A percentile compares a stretch with the other conserved stretches of the same genome.
Evolutionary conservation across 2,888 invertebrate species (phyloP).

Genomic region (Himalopsyche kuldschensis): DNA sequence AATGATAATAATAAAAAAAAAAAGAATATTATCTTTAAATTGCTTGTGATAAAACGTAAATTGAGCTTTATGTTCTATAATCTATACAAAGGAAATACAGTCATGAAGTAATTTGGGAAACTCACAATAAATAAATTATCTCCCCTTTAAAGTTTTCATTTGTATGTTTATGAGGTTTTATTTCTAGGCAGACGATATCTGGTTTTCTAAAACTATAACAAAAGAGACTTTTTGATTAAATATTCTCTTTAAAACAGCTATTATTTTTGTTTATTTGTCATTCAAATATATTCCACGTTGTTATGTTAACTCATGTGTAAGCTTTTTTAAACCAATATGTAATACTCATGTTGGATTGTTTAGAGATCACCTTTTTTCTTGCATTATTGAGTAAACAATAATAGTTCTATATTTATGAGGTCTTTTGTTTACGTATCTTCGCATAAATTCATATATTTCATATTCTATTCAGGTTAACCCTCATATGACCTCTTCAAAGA

Average conservation of each 20-base stretch:
- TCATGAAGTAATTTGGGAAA: too few species aligned
- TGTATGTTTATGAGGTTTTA: too few species aligned
- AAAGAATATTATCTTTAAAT: too few species aligned
- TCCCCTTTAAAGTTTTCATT: too few species aligned
- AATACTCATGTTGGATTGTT: background rate
- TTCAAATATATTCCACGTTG: background rate
- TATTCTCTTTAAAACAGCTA: background rate
- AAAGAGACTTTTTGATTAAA: too few species aligned
- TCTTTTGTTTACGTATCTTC: constrained; percentile 1
- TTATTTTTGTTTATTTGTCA: background rate
- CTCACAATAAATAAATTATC: too few species aligned
- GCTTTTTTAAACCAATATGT: background rate
- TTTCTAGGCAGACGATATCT: too few species aligned
- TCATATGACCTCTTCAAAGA: background rate
- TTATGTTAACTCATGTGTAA: background rate
- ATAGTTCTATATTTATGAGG: background rate
- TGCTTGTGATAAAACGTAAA: too few species aligned
- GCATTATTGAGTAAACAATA: background rate
- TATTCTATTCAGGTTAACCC: background rate
- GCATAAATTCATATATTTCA: background rate
- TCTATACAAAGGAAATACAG: too few species aligned
- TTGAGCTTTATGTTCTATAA: too few species aligned
- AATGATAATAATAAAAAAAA: too few species aligned
- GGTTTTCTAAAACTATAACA: too few species aligned
- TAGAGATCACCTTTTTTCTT: background rate